A percentile compares a stretch with the other conserved stretches of the same genome.
These are phyloP conservation scores for Carcinoscorpius rotundicauda DNA, from an alignment of 1,140 invertebrate genomes.

Conservation along the genomic window DNA sequence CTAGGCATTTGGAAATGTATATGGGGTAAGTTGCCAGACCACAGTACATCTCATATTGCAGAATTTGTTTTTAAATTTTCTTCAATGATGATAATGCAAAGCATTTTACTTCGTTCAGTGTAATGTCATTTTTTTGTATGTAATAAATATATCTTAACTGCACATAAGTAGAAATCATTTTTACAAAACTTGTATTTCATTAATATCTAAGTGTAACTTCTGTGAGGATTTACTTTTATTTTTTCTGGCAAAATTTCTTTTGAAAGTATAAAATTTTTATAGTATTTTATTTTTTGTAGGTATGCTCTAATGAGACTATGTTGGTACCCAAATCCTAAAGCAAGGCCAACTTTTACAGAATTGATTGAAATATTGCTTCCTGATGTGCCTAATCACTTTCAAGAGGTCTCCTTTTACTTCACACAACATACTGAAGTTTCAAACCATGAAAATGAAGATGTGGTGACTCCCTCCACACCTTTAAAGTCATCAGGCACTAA, in stretches of 20 bases:
- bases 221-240: constrained; percentile 9
- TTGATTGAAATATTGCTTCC: constrained; percentile 41
- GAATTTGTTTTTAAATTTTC: no score
- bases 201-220: constrained; percentile 6
- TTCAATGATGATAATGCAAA: no score
- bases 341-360: constrained; percentile 69
- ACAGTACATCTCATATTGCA: no score
- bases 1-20: no score
- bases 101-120: no score
- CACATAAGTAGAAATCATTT: no score
- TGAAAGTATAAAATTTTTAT: neutral
- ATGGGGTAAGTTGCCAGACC: no score
- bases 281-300: constrained; percentile 28
- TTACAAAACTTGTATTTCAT: neutral
- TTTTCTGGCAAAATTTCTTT: no score
- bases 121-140: no score
- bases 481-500: constrained; percentile 11
- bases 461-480: constrained; percentile 19
- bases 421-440: constrained; percentile 42
- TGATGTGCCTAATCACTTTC: no score
- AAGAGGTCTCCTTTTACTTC: constrained; percentile 18
- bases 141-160: no score
- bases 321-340: constrained; percentile 64
- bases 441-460: constrained; percentile 20
- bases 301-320: constrained; percentile 78